A percentile compares a stretch with the other conserved stretches of the same genome.
phyloP scores from a whole-genome alignment of 2,888 invertebrate genomes.

The Mystacides longicornis region DNA sequence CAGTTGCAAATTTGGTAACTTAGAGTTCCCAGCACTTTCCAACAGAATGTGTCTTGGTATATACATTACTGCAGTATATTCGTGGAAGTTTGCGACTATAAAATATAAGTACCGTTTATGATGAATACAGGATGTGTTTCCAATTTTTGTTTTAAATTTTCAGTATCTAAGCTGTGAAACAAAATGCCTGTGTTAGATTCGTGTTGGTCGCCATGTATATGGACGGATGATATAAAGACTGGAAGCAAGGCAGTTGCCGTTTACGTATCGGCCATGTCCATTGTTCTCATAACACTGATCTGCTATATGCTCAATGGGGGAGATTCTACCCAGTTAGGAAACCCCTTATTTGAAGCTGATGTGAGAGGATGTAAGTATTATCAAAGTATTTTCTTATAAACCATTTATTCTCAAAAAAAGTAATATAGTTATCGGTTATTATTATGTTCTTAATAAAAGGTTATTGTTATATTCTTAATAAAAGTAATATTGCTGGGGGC shows the following conservation, averaged over 20 bases:
- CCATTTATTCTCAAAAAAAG: background rate
- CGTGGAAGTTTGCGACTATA: too few relatives aligned
- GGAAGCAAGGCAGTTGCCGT: constrained; percentile 73
- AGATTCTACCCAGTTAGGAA: constrained; percentile 81
- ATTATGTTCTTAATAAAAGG: too few relatives aligned
- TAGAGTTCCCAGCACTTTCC: too few relatives aligned
- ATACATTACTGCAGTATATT: too few relatives aligned
- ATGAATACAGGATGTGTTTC: too few relatives aligned
- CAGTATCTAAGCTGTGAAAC: too few relatives aligned
- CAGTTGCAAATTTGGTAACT: too few relatives aligned
- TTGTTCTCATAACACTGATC: constrained; percentile 67
- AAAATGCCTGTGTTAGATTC: constrained; percentile 67
- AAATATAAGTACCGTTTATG: too few relatives aligned
- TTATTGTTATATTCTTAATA: too few relatives aligned
- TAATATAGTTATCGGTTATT: background rate
- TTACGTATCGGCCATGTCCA: constrained; percentile 67
- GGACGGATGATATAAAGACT: constrained; percentile 69
- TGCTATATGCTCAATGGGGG: constrained; percentile 78
- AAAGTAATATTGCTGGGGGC: too few relatives aligned
- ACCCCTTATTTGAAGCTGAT: constrained; percentile 84
- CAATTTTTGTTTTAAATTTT: too few relatives aligned
- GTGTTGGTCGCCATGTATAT: constrained; percentile 85
- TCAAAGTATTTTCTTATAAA: background rate
- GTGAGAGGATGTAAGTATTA: constrained; percentile 59
- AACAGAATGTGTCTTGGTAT: too few relatives aligned